phyloP scores from a whole-genome alignment of 2,797 vertebrate species.

The Antennarius maculatus region DNA sequence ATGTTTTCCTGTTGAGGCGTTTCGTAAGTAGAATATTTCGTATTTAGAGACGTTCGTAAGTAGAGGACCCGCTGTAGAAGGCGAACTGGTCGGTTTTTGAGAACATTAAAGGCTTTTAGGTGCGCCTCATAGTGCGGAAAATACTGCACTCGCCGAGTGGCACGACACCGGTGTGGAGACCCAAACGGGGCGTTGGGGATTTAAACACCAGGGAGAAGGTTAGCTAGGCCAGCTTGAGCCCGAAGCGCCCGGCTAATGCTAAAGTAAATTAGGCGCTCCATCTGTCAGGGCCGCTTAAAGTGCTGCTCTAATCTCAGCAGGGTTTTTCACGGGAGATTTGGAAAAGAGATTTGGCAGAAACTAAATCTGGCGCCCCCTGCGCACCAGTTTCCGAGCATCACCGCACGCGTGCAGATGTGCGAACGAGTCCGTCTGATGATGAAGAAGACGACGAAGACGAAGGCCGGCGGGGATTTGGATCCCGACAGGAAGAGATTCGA shows the following conservation, averaged over 20 bases:
- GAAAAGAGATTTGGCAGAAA: constrained; percentile 69
- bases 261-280: constrained; percentile 80
- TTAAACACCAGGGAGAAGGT: constrained; percentile 36
- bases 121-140: no score
- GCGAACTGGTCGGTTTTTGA: no score
- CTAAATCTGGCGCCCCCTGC: constrained; percentile 58
- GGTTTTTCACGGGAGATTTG: constrained; percentile 70
- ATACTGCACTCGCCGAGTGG: constrained; percentile 25
- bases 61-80: no score
- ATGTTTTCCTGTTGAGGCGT: no score
- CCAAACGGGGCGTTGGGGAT: constrained; percentile 46
- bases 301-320: constrained; percentile 73
- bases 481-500: background rate
- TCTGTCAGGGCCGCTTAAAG: constrained; percentile 77
- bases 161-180: constrained; percentile 8
- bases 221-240: constrained; percentile 33
- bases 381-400: constrained; percentile 36
- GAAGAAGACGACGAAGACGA: constrained; percentile 20
- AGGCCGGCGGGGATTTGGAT: constrained; percentile 44
- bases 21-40: no score
- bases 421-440: background rate
- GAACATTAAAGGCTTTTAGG: no score
- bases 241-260: constrained; percentile 69
- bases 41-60: no score
- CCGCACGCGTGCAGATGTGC: constrained; percentile 23